Base-by-base conservation (phyloP, 1,140 invertebrate species). In the Magallana ariakensis region DNA sequence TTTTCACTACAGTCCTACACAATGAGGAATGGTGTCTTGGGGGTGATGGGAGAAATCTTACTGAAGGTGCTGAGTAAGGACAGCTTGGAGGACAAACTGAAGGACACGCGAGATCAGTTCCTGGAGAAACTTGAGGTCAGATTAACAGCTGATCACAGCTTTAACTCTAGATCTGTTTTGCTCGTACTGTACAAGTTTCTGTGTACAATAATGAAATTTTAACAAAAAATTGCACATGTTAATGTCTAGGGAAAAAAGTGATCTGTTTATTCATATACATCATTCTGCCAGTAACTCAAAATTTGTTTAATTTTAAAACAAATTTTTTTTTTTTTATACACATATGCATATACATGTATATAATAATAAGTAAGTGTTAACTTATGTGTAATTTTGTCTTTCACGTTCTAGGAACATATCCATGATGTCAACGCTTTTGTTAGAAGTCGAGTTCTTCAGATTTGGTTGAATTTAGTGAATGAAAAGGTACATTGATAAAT, bases 381-480 rank as follows among this genome's bases (percentile, higher is more conserved):
- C 5, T 46, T 46, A 46, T 46, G 33, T 46, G 33, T 46, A 46
- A 46, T 2, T 46, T 46, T 46, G 33, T 46, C 33, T 46, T 46
- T 46, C 5, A 3, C 33, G 33, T 46, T 98, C 5, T 95, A 97
- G 92, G 96, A 97, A n/a, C 97, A 98, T 93, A 96, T 98, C 75
- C 96, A 97, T 89, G 98, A 98, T 94, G 91, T 96, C 1, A 96
- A 97, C 91, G 97, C 97, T 5, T 97, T 97, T 92, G 97, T 98
- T 0, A 95, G 98, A 84, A 96, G 97, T 70, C 93, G 96, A 95
- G 96, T 97, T 3, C 94, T 98, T 26, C 96, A 97, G 91, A 96
- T 97, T 82, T 98, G 97, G 97, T 95, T 96, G 90, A 95, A 95
- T 26, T 94, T 98, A 53, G 96, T 97, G 85, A 95, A 96, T 62